phyloP scores from a whole-genome alignment of 30 jellyfish, hydroid and myxozoan genomes.

The Rhopilema esculentum region DNA sequence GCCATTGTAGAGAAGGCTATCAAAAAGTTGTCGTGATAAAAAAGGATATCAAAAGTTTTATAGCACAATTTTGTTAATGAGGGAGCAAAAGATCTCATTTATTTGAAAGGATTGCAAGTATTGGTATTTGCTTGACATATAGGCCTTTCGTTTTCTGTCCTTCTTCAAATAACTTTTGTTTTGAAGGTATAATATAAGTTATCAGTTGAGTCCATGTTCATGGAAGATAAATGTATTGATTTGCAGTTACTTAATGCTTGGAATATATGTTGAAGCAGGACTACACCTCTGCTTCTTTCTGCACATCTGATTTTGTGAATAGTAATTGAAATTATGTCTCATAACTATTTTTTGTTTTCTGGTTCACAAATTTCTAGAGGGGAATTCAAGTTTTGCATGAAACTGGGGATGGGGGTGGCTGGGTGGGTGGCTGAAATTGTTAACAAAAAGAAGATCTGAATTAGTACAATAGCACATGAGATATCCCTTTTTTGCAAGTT shows the following conservation, averaged over 20 bases:
- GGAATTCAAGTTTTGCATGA: background rate
- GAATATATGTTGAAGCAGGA: background rate
- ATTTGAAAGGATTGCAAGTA: background rate
- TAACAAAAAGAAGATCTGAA: background rate
- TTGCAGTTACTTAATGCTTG: background rate
- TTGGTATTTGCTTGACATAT: background rate
- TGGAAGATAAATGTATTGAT: background rate
- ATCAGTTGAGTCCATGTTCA: background rate
- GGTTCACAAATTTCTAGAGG: background rate
- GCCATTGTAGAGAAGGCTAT: background rate
- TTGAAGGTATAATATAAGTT: background rate
- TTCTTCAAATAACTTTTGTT: background rate
- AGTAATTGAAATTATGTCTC: background rate
- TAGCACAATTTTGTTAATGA: background rate
- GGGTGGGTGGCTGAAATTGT: background rate
- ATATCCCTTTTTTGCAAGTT: background rate
- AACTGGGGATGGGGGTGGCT: background rate
- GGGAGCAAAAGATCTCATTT: background rate
- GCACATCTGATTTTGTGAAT: background rate
- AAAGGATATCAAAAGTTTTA: background rate
- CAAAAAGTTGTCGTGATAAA: background rate
- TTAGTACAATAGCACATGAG: background rate
- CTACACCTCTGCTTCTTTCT: background rate
- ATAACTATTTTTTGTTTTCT: background rate
- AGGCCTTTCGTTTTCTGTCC: background rate